Evolutionary conservation across 2,113 vertebrate species (phyloP).

Genomic region (Mobula birostris): DNA sequence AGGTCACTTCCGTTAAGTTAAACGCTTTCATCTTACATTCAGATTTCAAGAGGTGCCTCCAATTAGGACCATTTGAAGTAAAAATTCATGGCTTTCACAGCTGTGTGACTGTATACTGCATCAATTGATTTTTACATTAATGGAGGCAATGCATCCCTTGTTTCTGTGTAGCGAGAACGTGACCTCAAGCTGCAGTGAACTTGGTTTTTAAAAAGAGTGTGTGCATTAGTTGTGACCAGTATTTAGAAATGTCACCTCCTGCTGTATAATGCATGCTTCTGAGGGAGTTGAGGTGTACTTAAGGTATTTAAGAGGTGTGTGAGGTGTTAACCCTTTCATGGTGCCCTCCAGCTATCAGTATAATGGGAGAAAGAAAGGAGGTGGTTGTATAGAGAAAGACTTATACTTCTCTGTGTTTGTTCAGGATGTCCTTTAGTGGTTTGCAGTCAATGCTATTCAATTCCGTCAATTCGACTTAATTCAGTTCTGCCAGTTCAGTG

Average conservation of each 20-base stretch:
- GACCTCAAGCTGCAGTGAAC: not conserved
- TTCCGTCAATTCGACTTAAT: too few species aligned
- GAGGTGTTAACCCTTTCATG: not conserved
- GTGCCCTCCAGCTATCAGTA: too few species aligned
- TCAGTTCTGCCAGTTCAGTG: too few species aligned
- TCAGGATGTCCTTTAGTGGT: too few species aligned
- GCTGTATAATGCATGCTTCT: not conserved
- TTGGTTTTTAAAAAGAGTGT: slow-evolving; percentile 2
- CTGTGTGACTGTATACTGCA: slow-evolving; percentile 3
- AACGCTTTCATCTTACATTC: slow-evolving; percentile 30
- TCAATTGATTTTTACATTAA: slow-evolving; percentile 36
- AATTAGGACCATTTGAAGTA: slow-evolving; percentile 31
- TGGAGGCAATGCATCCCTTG: not conserved
- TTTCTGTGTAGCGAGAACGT: not conserved
- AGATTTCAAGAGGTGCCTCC: slow-evolving; percentile 35
- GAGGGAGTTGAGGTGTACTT: not conserved
- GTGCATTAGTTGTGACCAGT: slow-evolving; percentile 21
- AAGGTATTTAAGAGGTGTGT: not conserved
- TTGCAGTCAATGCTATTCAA: too few species aligned
- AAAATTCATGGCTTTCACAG: slow-evolving; percentile 8
- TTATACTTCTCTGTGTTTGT: too few species aligned
- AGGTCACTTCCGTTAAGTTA: slow-evolving; percentile 36
- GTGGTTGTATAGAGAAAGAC: not conserved
- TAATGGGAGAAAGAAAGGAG: not conserved
- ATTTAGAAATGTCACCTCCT: slow-evolving; percentile 3